These are phyloP conservation scores for Oligia strigilis DNA, from an alignment of 2,888 invertebrate genomes.

Conservation along the genomic window DNA sequence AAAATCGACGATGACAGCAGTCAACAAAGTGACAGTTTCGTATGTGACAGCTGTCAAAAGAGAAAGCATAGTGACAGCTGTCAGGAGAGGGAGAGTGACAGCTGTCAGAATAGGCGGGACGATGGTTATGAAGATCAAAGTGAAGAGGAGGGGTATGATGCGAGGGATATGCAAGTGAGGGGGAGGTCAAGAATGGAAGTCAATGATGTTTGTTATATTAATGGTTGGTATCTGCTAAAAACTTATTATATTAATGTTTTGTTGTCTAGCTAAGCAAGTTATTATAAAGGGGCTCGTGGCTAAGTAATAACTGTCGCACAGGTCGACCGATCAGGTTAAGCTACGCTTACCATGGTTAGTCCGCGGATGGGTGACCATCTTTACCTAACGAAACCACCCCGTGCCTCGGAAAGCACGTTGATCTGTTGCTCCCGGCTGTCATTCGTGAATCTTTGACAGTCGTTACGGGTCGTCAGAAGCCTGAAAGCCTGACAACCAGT, in stretches of 20 bases:
- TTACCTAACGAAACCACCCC: no score
- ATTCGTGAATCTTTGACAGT: neutral
- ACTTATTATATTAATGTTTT: neutral
- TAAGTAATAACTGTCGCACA: neutral
- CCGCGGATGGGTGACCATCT: neutral
- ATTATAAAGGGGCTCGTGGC: neutral
- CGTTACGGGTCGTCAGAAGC: neutral
- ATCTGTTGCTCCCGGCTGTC: neutral
- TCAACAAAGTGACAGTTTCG: slow-evolving; percentile 53
- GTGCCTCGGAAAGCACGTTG: neutral
- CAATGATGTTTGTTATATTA: slow-evolving; percentile 98
- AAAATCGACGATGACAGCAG: slow-evolving; percentile 48
- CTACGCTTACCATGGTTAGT: neutral
- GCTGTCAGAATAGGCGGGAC: slow-evolving; percentile 59
- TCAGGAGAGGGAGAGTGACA: slow-evolving; percentile 42
- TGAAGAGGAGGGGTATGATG: slow-evolving; percentile 74
- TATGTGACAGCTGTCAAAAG: slow-evolving; percentile 54
- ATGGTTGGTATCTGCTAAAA: slow-evolving; percentile 91
- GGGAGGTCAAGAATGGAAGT: slow-evolving; percentile 92
- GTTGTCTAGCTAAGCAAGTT: neutral
- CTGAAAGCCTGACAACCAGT: neutral
- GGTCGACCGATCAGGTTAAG: no score
- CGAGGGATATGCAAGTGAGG: slow-evolving; percentile 91
- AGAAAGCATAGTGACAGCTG: slow-evolving; percentile 44
- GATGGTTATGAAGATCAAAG: slow-evolving; percentile 49